Conservation (phyloP, 2,888 invertebrate genomes). For the Electrophaes corylata region DNA sequence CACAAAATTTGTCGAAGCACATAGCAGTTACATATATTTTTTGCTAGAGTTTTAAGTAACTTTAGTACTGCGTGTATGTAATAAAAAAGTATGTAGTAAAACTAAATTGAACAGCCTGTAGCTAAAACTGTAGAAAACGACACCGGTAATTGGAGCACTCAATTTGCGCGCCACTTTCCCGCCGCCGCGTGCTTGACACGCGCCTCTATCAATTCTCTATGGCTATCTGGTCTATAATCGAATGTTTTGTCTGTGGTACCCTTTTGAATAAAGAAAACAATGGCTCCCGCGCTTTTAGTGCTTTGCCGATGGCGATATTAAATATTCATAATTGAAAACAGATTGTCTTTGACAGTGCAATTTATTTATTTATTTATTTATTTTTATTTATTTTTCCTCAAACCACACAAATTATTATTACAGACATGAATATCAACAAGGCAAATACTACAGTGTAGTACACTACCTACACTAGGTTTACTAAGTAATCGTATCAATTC, state of each 20-base stretch:
- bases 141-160: conserved; percentile 82
- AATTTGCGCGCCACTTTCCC: conserved; percentile 77
- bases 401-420: no score
- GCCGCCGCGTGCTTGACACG: conserved; percentile 58
- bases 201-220: conserved; percentile 71
- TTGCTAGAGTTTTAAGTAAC: no score
- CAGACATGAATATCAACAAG: no score
- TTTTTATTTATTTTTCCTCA: no score
- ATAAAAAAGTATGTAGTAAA: no score
- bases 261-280: conserved; percentile 58
- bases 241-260: conserved; percentile 65
- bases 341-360: conserved; percentile 23
- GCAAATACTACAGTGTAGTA: no score
- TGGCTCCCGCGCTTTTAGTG: conserved; percentile 47
- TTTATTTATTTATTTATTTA: not conserved
- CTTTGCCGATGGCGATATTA: conserved; percentile 37
- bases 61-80: no score
- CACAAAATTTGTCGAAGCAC: no score
- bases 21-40: no score
- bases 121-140: conserved; percentile 55
- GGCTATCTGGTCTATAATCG: conserved; percentile 58
- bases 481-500: not conserved
- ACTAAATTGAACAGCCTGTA: conserved; percentile 43
- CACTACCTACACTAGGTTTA: no score
- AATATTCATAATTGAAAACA: conserved; percentile 40